Evolutionary conservation across 1,140 invertebrate species (phyloP).

Genomic region (Scaptomyza pallida): DNA sequence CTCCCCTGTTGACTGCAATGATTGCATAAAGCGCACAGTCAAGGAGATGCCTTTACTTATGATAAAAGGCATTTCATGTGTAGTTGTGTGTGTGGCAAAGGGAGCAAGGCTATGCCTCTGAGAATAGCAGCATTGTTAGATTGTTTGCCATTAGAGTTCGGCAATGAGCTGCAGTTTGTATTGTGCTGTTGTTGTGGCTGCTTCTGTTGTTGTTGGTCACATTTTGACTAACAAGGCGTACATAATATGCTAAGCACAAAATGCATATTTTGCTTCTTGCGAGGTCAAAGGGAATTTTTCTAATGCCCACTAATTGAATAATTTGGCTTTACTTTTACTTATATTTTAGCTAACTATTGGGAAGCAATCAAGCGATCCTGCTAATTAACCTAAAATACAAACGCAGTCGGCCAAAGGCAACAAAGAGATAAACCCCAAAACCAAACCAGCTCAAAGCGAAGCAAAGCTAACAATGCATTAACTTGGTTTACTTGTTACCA

Average conservation of each 20-base stretch:
- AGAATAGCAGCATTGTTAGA: slow-evolving; percentile 35
- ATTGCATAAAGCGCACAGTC: slow-evolving; percentile 65
- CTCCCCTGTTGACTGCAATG: slow-evolving; percentile 51
- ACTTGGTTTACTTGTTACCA: slow-evolving; percentile 19
- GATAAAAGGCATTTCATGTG: slow-evolving; percentile 34
- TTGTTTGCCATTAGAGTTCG: slow-evolving; percentile 37
- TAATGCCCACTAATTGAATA: no score
- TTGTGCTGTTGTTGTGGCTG: background rate
- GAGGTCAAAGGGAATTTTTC: no score
- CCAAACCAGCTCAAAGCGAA: slow-evolving; percentile 16
- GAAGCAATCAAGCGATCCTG: background rate
- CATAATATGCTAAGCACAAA: background rate
- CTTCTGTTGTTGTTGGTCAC: slow-evolving; percentile 3
- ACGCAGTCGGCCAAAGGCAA: background rate
- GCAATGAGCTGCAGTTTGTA: slow-evolving; percentile 19
- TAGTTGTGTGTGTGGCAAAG: slow-evolving; percentile 23
- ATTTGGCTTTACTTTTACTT: background rate
- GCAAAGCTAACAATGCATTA: slow-evolving; percentile 34
- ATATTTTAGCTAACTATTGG: slow-evolving; percentile 2
- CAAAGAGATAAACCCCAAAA: slow-evolving; percentile 12
- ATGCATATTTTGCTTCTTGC: no score
- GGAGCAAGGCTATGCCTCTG: slow-evolving; percentile 45
- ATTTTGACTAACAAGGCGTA: slow-evolving; percentile 13
- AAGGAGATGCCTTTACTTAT: slow-evolving; percentile 31
- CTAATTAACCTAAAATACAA: slow-evolving; percentile 16